These are phyloP conservation scores for Archocentrus centrarchus DNA, from an alignment of 2,113 vertebrate species.

Conservation along the genomic window DNA sequence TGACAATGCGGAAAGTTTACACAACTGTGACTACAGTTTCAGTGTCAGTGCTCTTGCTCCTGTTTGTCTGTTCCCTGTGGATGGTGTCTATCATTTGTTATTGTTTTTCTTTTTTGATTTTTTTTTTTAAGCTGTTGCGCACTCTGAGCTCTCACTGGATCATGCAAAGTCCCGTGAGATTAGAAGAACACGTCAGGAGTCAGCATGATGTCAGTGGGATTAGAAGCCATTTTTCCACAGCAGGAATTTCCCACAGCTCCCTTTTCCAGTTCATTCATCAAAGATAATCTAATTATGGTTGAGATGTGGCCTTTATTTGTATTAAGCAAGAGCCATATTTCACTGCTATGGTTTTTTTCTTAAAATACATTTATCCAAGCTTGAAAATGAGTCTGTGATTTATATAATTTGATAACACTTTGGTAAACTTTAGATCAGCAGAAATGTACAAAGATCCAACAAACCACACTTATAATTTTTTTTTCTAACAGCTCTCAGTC, in stretches of 20 bases:
- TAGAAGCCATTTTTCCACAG: neutral
- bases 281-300: neutral
- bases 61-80: neutral
- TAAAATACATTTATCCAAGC: no score
- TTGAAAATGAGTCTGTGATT: neutral
- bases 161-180: constrained; percentile 14
- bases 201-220: neutral
- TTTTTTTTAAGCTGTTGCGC: neutral
- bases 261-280: neutral
- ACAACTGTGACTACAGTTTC: neutral
- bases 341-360: neutral
- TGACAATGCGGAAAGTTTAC: neutral
- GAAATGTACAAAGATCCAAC: neutral
- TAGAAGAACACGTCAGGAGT: neutral
- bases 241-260: constrained; percentile 14
- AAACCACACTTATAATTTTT: neutral
- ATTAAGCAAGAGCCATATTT: no score
- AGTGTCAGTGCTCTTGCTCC: neutral
- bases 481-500: neutral
- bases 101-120: neutral
- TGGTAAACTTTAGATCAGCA: neutral
- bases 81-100: neutral
- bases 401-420: neutral
- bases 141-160: neutral
- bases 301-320: no score